Percentiles rank a stretch among this genome's conserved stretches.
phyloP scores from a whole-genome alignment of 2,797 vertebrate genomes.

The Enteromius thamalakanensis region DNA sequence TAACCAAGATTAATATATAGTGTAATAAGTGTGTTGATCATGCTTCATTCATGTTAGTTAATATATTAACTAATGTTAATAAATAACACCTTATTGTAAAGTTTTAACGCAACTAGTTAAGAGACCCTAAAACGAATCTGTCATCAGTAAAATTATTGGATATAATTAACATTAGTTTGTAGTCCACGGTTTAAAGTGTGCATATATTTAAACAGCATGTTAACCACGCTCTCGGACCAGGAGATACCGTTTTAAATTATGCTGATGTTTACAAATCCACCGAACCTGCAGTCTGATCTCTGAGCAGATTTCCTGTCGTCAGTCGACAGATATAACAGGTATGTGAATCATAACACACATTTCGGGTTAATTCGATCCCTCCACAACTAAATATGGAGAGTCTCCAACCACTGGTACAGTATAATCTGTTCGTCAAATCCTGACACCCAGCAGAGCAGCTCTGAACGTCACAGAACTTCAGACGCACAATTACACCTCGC shows the following conservation, averaged over 20 bases:
- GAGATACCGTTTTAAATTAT: background rate
- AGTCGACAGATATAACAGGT: constrained; percentile 19
- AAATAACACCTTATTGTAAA: no score
- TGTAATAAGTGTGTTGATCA: no score
- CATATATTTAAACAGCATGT: background rate
- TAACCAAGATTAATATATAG: no score
- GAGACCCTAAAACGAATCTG: no score
- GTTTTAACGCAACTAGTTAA: no score
- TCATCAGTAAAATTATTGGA: background rate
- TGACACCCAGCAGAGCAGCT: background rate
- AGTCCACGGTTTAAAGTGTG: no score
- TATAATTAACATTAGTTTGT: no score
- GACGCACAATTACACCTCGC: background rate
- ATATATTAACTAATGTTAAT: no score
- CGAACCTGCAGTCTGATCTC: background rate
- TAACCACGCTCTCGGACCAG: no score
- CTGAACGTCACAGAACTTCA: background rate
- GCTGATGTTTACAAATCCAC: no score
- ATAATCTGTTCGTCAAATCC: background rate
- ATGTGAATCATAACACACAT: background rate
- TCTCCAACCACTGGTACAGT: background rate
- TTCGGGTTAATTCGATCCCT: background rate
- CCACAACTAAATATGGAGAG: background rate
- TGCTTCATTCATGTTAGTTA: no score
- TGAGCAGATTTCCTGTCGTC: background rate